Conservation (phyloP, 2,888 invertebrate genomes). For the Frankliniella intonsa region DNA sequence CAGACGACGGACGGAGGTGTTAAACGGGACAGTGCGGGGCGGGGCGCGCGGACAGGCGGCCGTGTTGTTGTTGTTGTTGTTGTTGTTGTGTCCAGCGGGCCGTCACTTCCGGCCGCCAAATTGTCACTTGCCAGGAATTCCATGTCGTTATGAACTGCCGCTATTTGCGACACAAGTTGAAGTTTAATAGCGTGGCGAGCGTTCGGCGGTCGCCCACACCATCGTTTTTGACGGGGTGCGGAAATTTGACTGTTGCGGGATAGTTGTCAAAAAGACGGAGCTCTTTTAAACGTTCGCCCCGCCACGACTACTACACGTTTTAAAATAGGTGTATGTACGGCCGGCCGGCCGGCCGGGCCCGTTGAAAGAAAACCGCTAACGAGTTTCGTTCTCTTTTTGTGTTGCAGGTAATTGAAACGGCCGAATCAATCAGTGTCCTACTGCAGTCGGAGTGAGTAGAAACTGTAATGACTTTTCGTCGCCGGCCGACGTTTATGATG, state of each 20-base stretch:
- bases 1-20: neutral
- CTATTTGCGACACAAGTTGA: no score
- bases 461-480: neutral
- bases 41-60: neutral
- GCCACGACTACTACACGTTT: no score
- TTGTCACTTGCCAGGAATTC: neutral
- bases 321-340: neutral
- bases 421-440: neutral
- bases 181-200: no score
- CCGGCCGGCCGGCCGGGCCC: neutral
- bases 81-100: no score
- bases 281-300: no score
- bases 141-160: no score
- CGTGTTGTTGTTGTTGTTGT: neutral
- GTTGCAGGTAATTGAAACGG: neutral
- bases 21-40: neutral
- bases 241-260: no score
- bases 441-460: neutral
- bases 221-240: no score
- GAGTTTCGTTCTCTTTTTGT: neutral
- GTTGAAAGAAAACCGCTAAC: neutral
- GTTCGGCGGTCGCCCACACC: no score
- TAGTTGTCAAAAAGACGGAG: no score
- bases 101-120: neutral
- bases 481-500: neutral